Percentiles rank a stretch among this genome's conserved stretches.
Evolutionary conservation across 1,140 invertebrate genomes (phyloP).

Genomic region (Oscheius sp.): DNA sequence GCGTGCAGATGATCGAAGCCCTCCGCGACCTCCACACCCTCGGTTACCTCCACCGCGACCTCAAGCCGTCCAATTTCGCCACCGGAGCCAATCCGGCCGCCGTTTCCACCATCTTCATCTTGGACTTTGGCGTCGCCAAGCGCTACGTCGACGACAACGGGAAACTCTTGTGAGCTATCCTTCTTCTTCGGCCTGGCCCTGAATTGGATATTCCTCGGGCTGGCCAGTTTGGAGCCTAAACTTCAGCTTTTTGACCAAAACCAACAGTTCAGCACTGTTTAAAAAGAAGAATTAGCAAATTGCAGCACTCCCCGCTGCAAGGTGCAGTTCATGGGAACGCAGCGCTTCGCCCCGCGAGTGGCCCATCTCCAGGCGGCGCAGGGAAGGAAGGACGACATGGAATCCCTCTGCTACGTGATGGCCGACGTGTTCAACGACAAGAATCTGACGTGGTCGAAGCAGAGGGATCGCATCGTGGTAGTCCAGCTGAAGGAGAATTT

Average conservation of each 20-base stretch:
- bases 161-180: too few relatives aligned
- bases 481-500: neutral
- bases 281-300: too few relatives aligned
- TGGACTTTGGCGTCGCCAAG: neutral
- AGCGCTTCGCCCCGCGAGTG: conserved; percentile 10
- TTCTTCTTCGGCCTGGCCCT: too few relatives aligned
- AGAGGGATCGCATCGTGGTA: neutral
- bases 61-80: neutral
- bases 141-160: neutral
- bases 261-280: too few relatives aligned
- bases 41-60: conserved; percentile 1
- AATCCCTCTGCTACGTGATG: conserved; percentile 10
- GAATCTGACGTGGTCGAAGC: neutral
- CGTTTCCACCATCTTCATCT: neutral
- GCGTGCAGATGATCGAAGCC: neutral
- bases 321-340: neutral
- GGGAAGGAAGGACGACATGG: conserved; percentile 12
- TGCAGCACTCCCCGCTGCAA: neutral
- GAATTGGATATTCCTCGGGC: too few relatives aligned
- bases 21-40: neutral
- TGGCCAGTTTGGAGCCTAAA: too few relatives aligned
- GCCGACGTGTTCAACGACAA: conserved; percentile 13
- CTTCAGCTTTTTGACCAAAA: too few relatives aligned
- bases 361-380: conserved; percentile 7
- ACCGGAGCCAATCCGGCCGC: neutral